Evolutionary conservation across 2,888 invertebrate species (phyloP), one percentile per base, ranked within the genome.

Genomic region (Colletes collaris): DNA sequence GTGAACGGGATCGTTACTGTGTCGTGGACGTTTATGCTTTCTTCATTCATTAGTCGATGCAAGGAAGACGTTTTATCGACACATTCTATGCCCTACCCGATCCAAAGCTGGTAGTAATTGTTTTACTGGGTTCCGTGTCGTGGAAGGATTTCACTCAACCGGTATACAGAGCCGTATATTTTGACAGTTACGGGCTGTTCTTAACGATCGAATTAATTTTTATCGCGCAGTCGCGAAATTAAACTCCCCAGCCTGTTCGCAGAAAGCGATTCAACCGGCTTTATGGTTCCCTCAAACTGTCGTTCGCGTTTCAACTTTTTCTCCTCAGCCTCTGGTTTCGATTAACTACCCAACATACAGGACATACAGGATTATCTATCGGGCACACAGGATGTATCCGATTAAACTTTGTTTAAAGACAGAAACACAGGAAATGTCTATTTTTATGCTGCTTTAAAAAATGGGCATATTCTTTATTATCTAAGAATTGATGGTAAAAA

Each of bases 171-270:
- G 85, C 79, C 87, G 86, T 91, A 90, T 91, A 90, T 89, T 90
- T 89, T 84, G 88, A 86, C 88, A 88, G 88, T 90, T 89, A 89
- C 84, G 0, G 84, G 85, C 87, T 79, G 75, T 81, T 79, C 82
- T 89, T 89, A 90, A 90, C 90, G 89, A 89, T 89, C 88, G 87
- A 90, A 91, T 91, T 91, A 91, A 91, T 91, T 91, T 91, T 92
- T 90, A 91, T 86, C 86, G 86, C 88, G 82, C 3, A 40, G 40
- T 40, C 2, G 40, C 3, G 6, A 87, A 90, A 89, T 87, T 88
- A 88, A 88, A 88, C 84, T 82, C 78, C 76, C 81, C 74, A 79
- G 69, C 65, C 76, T 69, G 63, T 53, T 79, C 67, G 77, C 40
- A 79, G 82, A 76, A 77, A 76, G 79, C 84, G 87, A 89, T 86